Evolutionary conservation across 2,113 vertebrate species (phyloP).

Genomic region (Rana temporaria): DNA sequence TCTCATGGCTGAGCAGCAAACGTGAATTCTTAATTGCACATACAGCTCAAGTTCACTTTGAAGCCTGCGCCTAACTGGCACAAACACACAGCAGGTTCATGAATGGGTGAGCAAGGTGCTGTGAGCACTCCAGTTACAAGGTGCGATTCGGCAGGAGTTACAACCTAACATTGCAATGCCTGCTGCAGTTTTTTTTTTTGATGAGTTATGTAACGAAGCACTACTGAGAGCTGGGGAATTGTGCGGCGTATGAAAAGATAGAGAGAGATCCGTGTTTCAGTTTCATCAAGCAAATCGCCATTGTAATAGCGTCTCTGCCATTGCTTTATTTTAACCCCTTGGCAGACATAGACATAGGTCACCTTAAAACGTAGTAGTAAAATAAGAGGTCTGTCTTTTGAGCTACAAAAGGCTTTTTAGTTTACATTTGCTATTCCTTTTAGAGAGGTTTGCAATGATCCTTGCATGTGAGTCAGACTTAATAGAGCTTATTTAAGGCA

Average conservation of each 20-base stretch:
- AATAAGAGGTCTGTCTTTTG: no score
- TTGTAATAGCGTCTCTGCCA: no score
- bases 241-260: background rate
- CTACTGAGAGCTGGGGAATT: constrained; percentile 13
- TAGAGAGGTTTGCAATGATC: no score
- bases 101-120: background rate
- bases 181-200: background rate
- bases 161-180: background rate
- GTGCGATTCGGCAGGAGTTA: background rate
- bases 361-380: no score
- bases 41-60: background rate
- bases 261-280: no score
- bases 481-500: no score
- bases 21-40: background rate
- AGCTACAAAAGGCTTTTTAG: no score
- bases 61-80: background rate
- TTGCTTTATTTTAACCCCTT: no score
- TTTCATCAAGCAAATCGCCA: no score
- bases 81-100: background rate
- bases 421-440: no score
- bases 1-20: background rate
- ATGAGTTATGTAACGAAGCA: constrained; percentile 37
- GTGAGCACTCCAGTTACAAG: background rate
- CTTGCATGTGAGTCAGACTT: no score
- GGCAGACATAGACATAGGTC: no score